A percentile compares a stretch with the other conserved stretches of the same genome.
Conservation (phyloP, 2,797 vertebrate species). For the Babyrousa celebensis region DNA sequence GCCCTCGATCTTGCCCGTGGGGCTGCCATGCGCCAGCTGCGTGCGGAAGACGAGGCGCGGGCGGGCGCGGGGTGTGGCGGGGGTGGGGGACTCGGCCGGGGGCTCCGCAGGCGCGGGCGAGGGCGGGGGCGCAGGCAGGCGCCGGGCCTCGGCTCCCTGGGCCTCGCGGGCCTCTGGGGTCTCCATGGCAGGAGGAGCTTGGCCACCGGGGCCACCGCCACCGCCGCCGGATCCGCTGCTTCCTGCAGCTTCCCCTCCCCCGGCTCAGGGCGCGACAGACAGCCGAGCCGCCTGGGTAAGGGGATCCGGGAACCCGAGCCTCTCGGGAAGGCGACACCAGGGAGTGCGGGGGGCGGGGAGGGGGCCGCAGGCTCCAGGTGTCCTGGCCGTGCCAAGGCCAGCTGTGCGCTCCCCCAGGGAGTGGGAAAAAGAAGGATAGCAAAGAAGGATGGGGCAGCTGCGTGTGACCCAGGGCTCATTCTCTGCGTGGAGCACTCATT, state of each 20-base stretch:
- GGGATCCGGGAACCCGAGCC: slow-evolving; percentile 83
- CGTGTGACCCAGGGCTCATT: neutral
- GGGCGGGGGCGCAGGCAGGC: slow-evolving; percentile 84
- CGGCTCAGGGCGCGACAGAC: slow-evolving; percentile 72
- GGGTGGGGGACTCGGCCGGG: slow-evolving; percentile 86
- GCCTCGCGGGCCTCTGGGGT: slow-evolving; percentile 92
- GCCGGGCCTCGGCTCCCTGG: slow-evolving; percentile 82
- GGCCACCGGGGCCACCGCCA: slow-evolving; percentile 50
- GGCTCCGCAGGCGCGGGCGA: slow-evolving; percentile 79
- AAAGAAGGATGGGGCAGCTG: neutral
- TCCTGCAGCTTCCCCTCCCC: slow-evolving; percentile 85
- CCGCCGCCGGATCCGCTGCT: slow-evolving; percentile 88
- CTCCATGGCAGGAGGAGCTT: slow-evolving; percentile 93
- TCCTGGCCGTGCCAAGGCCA: slow-evolving; percentile 35
- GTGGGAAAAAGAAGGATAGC: neutral
- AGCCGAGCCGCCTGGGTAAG: slow-evolving; percentile 78
- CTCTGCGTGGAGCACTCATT: too few relatives aligned
- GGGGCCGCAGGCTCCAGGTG: slow-evolving; percentile 49
- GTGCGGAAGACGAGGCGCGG: slow-evolving; percentile 98
- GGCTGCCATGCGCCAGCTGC: slow-evolving; percentile 98
- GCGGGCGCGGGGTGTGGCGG: slow-evolving; percentile 90
- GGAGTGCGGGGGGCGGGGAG: neutral
- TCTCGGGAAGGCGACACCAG: slow-evolving; percentile 80
- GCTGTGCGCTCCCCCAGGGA: slow-evolving; percentile 55
- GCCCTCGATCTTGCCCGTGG: slow-evolving; percentile 97